Percentiles rank a stretch among this genome's conserved stretches.
Conservation (phyloP, 1,140 invertebrate species). For the Drosophila gunungcola region DNA sequence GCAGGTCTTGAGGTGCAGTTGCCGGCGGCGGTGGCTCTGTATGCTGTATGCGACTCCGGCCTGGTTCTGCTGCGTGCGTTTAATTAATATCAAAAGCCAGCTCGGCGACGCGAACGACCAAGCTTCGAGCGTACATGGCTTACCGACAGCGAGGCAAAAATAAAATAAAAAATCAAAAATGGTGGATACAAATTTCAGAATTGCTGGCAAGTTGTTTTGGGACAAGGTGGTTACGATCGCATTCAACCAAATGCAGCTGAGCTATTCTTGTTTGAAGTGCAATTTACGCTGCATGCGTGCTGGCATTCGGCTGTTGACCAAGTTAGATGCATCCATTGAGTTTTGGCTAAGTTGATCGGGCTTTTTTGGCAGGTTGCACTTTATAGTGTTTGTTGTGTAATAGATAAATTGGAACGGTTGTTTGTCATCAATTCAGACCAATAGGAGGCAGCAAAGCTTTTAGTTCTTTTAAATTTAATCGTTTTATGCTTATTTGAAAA, state of each 20-base stretch:
- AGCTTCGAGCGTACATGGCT: constrained; percentile 22
- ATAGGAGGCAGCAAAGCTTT: not conserved
- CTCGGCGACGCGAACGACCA: constrained; percentile 56
- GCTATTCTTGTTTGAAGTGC: constrained; percentile 30
- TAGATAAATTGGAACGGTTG: constrained; percentile 57
- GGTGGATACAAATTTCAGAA: constrained; percentile 20
- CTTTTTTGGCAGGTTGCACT: constrained; percentile 69
- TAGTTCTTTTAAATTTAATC: too few relatives aligned
- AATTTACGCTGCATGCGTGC: constrained; percentile 40
- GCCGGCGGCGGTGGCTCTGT: constrained; percentile 35
- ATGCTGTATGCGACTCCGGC: constrained; percentile 17
- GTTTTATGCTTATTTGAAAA: too few relatives aligned
- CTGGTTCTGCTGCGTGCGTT: constrained; percentile 64
- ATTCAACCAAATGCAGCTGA: constrained; percentile 47
- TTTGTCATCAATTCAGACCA: constrained; percentile 3
- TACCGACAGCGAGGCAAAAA: constrained; percentile 14
- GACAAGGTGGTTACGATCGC: constrained; percentile 77
- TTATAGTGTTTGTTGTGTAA: constrained; percentile 57
- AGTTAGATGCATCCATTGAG: constrained; percentile 36
- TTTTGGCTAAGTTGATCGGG: constrained; percentile 50
- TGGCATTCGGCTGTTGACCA: constrained; percentile 45
- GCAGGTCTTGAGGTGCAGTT: constrained; percentile 40
- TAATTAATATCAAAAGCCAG: constrained; percentile 75
- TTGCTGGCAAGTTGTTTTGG: constrained; percentile 76
- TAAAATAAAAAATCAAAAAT: constrained; percentile 1